Evolutionary conservation across 2,888 invertebrate species (phyloP).

Genomic region (Priocnemis perturbator): DNA sequence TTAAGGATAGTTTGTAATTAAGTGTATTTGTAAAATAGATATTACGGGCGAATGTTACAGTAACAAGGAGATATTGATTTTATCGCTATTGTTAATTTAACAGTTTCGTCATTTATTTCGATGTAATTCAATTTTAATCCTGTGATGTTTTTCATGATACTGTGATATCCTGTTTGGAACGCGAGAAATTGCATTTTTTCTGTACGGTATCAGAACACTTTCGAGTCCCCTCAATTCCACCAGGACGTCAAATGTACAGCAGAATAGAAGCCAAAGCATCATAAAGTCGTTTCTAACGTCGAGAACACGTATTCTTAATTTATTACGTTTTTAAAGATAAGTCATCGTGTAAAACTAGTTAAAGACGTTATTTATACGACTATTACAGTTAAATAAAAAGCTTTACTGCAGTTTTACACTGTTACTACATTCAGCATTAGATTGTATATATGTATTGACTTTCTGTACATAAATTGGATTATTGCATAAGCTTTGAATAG

Average conservation of each 20-base stretch:
- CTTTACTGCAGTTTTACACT: conserved; percentile 32
- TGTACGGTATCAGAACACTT: too few relatives aligned
- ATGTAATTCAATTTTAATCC: neutral
- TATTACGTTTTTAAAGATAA: conserved; percentile 18
- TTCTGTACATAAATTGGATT: conserved; percentile 8
- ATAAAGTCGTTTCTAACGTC: conserved; percentile 28
- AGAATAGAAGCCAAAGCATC: conserved; percentile 36
- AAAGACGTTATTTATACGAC: conserved; percentile 43
- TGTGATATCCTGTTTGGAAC: conserved; percentile 7
- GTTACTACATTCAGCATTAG: conserved; percentile 2
- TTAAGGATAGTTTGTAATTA: too few relatives aligned
- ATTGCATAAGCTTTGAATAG: conserved; percentile 3
- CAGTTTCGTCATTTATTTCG: neutral
- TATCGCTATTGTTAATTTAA: conserved; percentile 2
- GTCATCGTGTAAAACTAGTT: conserved; percentile 32
- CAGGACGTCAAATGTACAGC: too few relatives aligned
- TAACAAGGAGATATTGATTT: conserved; percentile 8
- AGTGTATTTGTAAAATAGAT: too few relatives aligned
- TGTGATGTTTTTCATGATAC: conserved; percentile 1
- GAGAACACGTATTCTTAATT: conserved; percentile 23
- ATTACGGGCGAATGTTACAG: too few relatives aligned
- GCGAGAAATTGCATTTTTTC: conserved; percentile 15
- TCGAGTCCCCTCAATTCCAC: too few relatives aligned
- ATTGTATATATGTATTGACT: conserved; percentile 21
- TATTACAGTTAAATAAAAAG: conserved; percentile 35